Conservation (phyloP, 2,113 vertebrate species). For the Atractosteus spatula region DNA sequence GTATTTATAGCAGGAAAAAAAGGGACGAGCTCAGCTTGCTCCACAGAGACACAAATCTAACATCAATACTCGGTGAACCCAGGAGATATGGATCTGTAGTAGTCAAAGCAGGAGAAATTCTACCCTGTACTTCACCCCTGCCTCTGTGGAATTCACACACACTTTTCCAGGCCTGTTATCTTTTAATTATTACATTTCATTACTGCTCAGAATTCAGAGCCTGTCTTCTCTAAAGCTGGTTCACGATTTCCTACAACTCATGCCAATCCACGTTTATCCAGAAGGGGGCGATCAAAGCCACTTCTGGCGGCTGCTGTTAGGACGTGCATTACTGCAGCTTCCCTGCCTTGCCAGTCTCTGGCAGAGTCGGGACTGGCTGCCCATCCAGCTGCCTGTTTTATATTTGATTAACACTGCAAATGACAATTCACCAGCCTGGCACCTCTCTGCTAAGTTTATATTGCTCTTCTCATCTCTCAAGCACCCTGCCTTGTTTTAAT, state of each 20-base stretch:
- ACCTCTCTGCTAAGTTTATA: too few relatives aligned
- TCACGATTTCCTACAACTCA: too few relatives aligned
- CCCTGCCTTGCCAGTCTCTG: too few relatives aligned
- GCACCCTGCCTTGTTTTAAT: too few relatives aligned
- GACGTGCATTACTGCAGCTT: too few relatives aligned
- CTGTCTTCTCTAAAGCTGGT: too few relatives aligned
- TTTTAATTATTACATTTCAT: slow-evolving; percentile 53
- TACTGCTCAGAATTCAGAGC: neutral
- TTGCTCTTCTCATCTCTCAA: too few relatives aligned
- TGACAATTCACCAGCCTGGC: too few relatives aligned
- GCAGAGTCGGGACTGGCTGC: too few relatives aligned
- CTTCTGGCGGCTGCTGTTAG: neutral
- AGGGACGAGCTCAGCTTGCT: slow-evolving; percentile 26
- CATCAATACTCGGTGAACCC: slow-evolving; percentile 22
- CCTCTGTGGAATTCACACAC: slow-evolving; percentile 47
- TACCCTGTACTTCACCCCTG: slow-evolving; percentile 56
- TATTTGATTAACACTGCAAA: too few relatives aligned
- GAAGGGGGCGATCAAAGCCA: neutral
- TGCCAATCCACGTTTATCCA: neutral
- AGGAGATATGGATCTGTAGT: slow-evolving; percentile 57
- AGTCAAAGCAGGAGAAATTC: slow-evolving; percentile 44
- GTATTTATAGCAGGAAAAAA: slow-evolving; percentile 52
- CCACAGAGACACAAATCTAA: slow-evolving; percentile 16
- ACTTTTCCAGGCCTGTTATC: slow-evolving; percentile 49
- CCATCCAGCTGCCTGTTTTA: too few relatives aligned